Evolutionary conservation across 2,113 vertebrate genomes (phyloP).

Genomic region (Ascaphus truei): DNA sequence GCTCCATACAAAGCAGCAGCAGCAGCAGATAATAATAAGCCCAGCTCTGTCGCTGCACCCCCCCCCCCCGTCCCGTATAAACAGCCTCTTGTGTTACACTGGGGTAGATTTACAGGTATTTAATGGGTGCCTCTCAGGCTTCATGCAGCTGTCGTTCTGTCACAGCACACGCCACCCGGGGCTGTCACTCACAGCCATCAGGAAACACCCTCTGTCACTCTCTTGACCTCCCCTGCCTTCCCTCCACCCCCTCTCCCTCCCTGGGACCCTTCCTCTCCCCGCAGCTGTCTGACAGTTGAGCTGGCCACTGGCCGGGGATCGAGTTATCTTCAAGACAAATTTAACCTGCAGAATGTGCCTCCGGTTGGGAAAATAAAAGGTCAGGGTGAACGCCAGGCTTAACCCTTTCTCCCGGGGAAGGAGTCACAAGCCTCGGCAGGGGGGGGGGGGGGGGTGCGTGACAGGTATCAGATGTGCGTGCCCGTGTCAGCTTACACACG

Average conservation of each 20-base stretch:
- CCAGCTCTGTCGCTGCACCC: too few species aligned
- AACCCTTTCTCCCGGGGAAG: slow-evolving; percentile 2
- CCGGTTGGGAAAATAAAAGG: slow-evolving; percentile 31
- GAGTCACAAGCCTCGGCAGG: not conserved
- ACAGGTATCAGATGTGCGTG: not conserved
- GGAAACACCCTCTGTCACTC: slow-evolving; percentile 3
- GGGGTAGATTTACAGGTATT: slow-evolving; percentile 32
- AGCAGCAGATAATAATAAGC: too few species aligned
- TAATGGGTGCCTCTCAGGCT: slow-evolving; percentile 27
- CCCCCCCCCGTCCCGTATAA: too few species aligned
- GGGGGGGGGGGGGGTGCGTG: not conserved
- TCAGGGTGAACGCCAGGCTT: slow-evolving; percentile 21
- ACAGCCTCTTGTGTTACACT: slow-evolving; percentile 16
- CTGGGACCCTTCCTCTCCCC: not conserved
- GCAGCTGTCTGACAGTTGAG: slow-evolving; percentile 16
- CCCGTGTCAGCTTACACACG: not conserved
- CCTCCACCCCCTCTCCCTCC: not conserved
- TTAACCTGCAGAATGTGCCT: slow-evolving; percentile 34
- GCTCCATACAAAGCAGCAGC: too few species aligned
- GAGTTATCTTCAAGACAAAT: slow-evolving; percentile 37
- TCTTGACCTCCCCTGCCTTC: too few species aligned
- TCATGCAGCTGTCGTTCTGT: slow-evolving; percentile 22
- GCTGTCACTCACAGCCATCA: slow-evolving; percentile 11
- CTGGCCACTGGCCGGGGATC: slow-evolving; percentile 27
- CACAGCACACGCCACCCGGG: slow-evolving; percentile 22